Evolutionary conservation across 2,113 vertebrate genomes (phyloP).

Genomic region (Strix uralensis): DNA sequence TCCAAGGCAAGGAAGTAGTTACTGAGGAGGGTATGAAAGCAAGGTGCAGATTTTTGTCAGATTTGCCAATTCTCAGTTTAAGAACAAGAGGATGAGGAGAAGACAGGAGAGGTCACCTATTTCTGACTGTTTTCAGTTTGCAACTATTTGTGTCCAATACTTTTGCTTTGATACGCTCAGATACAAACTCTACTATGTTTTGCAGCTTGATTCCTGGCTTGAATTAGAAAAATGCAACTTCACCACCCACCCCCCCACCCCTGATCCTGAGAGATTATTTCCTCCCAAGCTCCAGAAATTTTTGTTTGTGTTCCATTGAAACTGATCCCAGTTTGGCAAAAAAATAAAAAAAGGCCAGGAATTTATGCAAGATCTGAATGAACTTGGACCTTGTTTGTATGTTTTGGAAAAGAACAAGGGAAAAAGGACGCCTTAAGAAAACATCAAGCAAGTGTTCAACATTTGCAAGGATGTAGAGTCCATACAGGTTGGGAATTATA

Average conservation of each 20-base stretch:
- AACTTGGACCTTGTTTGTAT: background rate
- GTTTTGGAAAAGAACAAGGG: background rate
- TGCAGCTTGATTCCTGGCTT: background rate
- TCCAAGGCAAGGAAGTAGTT: background rate
- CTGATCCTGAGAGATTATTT: background rate
- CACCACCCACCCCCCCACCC: too few species aligned
- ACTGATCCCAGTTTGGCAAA: background rate
- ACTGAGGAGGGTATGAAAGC: background rate
- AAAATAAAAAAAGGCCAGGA: background rate
- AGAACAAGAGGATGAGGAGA: background rate
- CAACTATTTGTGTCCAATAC: accelerated
- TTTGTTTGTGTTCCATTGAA: background rate
- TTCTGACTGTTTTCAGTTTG: background rate
- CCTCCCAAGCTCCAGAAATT: background rate
- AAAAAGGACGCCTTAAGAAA: background rate
- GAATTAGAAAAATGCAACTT: background rate
- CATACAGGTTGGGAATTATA: background rate
- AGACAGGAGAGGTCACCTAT: background rate
- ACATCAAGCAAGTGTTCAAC: background rate
- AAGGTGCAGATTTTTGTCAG: background rate
- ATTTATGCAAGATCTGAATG: background rate
- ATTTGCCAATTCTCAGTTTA: background rate
- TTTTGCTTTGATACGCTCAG: background rate
- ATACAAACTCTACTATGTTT: background rate
- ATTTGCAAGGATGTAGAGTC: background rate